Base-by-base conservation (phyloP, 2,113 vertebrate species). In the Indri indri region DNA sequence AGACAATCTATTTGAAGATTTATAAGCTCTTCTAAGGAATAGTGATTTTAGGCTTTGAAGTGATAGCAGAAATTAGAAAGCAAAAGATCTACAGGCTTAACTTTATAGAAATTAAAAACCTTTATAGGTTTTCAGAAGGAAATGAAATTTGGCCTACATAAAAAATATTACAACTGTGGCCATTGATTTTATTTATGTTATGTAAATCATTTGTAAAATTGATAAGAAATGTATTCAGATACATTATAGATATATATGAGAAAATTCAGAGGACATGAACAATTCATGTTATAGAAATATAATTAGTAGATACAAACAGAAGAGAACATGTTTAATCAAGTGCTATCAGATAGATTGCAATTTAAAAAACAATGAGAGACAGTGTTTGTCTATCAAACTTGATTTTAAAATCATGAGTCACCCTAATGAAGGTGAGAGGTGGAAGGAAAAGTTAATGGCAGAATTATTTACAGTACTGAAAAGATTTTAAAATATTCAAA, bases 21-120 rank as follows among this genome's bases (percentile, higher is more conserved):
- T 50, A 79, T 85, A 66, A 92, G 37, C 20, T 73, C 18, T 93
- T 73, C 59, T 82, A 45, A 92, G n/a, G 5, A 6, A 82, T 61
- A n/a, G 23, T 4, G 54, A 95, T 76, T 82, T 82, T 87, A 76
- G 76, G n/a, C 37, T 97, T 90, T 76, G 50, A 90, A 87, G 37
- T 82, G 30, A 81, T n/a, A 95, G 12, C 57, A 90, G 30, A 93
- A 81, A 76, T 90, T 81, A 87, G 50, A 95, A 93, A 90, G 42
- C 61, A 66, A 81, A 86, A 82, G 66, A 68, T 16, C 91, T 9
- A 63, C 27, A 85, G 16, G 20, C 10, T 89, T 89, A 73, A 80
- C 27, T 18, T 65, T 66, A 42, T 22, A 80, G 93, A 92, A 92
- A 85, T 30, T 80, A 34, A 83, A 57, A 74, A 34, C 17, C 37